phyloP scores from a whole-genome alignment of 2,113 vertebrate genomes.

The Hiodon alosoides region DNA sequence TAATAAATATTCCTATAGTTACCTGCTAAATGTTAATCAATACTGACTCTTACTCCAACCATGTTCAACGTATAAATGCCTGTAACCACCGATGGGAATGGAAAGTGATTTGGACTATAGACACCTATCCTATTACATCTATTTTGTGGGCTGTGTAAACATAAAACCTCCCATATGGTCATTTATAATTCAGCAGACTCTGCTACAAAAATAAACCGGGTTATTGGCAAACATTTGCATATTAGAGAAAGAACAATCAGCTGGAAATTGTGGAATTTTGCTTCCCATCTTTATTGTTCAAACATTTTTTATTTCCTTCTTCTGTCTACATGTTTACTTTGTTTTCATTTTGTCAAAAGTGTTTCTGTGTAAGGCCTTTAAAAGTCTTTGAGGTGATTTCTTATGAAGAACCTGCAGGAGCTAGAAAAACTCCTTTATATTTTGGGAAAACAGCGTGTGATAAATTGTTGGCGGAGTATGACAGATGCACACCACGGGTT shows the following conservation, averaged over 20 bases:
- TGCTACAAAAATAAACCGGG: conserved; percentile 51
- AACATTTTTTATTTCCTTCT: neutral
- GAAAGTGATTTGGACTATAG: conserved; percentile 49
- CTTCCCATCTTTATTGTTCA: conserved; percentile 13
- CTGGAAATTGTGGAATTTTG: conserved; percentile 14
- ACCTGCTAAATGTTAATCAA: conserved; percentile 24
- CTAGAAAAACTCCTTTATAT: neutral
- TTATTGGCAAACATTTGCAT: conserved; percentile 50
- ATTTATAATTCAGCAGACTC: conserved; percentile 59
- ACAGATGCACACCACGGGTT: neutral
- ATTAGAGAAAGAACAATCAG: conserved; percentile 30
- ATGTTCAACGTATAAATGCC: conserved; percentile 41
- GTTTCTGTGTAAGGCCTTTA: neutral
- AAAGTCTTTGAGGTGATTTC: neutral
- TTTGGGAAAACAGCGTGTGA: neutral
- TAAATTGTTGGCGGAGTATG: conserved; percentile 17
- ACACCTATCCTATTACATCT: conserved; percentile 51
- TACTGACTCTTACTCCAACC: conserved; percentile 14
- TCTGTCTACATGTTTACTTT: neutral
- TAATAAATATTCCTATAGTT: neutral
- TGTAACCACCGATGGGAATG: conserved; percentile 47
- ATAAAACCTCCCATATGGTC: conserved; percentile 56
- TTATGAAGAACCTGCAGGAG: neutral
- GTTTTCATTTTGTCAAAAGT: neutral
- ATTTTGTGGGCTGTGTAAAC: conserved; percentile 22